Percentiles rank a stretch among this genome's conserved stretches.
Evolutionary conservation across 2,888 invertebrate species (phyloP).

Genomic region (Pterobdella sp.): DNA sequence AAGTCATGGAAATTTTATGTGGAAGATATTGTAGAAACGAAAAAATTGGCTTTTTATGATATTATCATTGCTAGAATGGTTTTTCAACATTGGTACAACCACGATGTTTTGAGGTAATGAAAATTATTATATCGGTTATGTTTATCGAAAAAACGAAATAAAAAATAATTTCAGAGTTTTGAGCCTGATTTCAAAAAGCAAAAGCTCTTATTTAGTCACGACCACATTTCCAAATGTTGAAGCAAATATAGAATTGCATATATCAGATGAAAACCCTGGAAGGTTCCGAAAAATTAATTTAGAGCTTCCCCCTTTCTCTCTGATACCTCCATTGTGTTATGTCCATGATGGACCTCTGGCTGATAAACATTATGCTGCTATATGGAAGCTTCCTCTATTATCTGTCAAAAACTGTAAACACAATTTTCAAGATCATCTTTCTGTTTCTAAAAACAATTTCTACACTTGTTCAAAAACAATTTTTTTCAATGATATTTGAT

Average conservation of each 20-base stretch:
- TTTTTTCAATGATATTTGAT: background rate
- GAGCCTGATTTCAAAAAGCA: slow-evolving; percentile 31
- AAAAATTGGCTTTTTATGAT: slow-evolving; percentile 32
- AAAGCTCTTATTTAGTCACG: slow-evolving; percentile 31
- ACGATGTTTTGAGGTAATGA: slow-evolving; percentile 30
- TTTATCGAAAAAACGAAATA: background rate
- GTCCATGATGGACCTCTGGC: slow-evolving; percentile 36
- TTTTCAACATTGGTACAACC: slow-evolving; percentile 36
- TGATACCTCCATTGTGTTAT: slow-evolving; percentile 35
- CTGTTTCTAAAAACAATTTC: background rate
- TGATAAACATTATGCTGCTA: slow-evolving; percentile 34
- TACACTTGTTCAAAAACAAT: background rate
- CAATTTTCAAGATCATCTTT: background rate
- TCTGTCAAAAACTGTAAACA: slow-evolving; percentile 29
- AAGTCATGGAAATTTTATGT: slow-evolving; percentile 32
- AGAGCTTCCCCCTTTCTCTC: slow-evolving; percentile 36
- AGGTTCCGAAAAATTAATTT: slow-evolving; percentile 36
- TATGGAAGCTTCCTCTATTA: slow-evolving; percentile 37
- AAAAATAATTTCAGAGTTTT: slow-evolving; percentile 27
- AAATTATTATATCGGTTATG: background rate
- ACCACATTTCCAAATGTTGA: slow-evolving; percentile 34
- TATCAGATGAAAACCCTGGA: slow-evolving; percentile 35
- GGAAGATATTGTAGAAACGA: slow-evolving; percentile 32
- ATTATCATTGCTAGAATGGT: slow-evolving; percentile 37
- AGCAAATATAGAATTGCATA: slow-evolving; percentile 34